These are phyloP conservation scores for Catagonus wagneri DNA, from an alignment of 2,113 vertebrate species.

Conservation along the genomic window DNA sequence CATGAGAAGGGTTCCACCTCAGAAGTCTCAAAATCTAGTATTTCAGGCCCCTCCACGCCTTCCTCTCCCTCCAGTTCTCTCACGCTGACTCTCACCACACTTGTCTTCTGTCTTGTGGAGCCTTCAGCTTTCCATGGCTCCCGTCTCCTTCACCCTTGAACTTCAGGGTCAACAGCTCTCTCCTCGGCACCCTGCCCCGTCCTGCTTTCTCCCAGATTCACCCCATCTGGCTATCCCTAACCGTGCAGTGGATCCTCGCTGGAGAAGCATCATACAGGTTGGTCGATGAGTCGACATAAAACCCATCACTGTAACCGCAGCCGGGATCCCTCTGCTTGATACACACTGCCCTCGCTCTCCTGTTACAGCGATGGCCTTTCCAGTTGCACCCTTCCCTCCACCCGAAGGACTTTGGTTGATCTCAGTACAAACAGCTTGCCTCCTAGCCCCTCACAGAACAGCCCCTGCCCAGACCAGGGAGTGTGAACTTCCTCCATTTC, in stretches of 20 bases:
- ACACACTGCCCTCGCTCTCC: background rate
- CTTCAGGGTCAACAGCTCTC: background rate
- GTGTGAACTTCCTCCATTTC: conserved; percentile 17
- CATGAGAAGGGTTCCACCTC: background rate
- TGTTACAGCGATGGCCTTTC: background rate
- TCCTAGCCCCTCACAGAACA: background rate
- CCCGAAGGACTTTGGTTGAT: background rate
- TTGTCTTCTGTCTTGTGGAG: background rate
- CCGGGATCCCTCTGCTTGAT: background rate
- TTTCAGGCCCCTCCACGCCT: background rate
- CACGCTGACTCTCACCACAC: background rate
- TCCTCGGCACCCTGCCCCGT: background rate
- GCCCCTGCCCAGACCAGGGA: background rate
- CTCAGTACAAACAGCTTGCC: background rate
- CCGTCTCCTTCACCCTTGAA: background rate
- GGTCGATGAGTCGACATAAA: background rate
- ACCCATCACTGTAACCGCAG: background rate
- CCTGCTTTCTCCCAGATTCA: background rate
- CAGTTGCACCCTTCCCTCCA: background rate
- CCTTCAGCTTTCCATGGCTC: background rate
- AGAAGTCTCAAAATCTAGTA: background rate
- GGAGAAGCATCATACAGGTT: background rate
- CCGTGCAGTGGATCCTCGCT: background rate
- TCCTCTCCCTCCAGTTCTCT: background rate
- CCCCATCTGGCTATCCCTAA: background rate